These are phyloP conservation scores for Anolis sagrei DNA, from an alignment of 2,113 vertebrate genomes.

Conservation along the genomic window DNA sequence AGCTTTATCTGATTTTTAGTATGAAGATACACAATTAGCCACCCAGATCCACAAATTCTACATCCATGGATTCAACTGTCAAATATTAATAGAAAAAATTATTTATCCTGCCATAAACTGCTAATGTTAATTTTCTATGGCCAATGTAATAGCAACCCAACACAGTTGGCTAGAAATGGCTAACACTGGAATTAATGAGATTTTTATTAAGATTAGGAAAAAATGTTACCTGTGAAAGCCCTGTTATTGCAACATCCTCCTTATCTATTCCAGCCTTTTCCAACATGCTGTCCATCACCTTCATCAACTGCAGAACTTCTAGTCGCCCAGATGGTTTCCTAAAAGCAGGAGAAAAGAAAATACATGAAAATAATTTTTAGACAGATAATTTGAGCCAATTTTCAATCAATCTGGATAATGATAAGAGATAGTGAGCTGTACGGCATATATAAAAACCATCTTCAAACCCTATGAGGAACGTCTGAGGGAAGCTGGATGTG, in stretches of 20 bases:
- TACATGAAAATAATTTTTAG: not conserved
- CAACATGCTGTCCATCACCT: constrained; percentile 88
- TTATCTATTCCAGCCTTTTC: constrained; percentile 82
- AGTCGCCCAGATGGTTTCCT: constrained; percentile 87
- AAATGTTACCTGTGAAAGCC: constrained; percentile 81
- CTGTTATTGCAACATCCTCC: constrained; percentile 72
- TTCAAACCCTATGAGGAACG: too few relatives aligned
- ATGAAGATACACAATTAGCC: too few relatives aligned
- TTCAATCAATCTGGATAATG: not conserved
- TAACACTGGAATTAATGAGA: not conserved
- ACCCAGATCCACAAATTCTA: too few relatives aligned
- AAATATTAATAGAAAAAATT: not conserved
- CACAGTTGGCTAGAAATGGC: not conserved
- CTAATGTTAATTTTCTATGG: not conserved
- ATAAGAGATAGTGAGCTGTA: not conserved
- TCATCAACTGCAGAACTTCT: constrained; percentile 84
- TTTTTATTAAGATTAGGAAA: not conserved
- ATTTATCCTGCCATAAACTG: not conserved
- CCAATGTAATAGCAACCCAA: not conserved
- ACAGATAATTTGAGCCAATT: not conserved
- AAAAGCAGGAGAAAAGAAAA: constrained; percentile 25
- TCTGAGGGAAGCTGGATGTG: too few relatives aligned
- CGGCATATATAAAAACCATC: too few relatives aligned
- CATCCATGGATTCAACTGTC: too few relatives aligned
- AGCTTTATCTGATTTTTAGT: too few relatives aligned